These are phyloP conservation scores for Atherinomorus stipes DNA, from an alignment of 2,113 vertebrate genomes.

Conservation along the genomic window DNA sequence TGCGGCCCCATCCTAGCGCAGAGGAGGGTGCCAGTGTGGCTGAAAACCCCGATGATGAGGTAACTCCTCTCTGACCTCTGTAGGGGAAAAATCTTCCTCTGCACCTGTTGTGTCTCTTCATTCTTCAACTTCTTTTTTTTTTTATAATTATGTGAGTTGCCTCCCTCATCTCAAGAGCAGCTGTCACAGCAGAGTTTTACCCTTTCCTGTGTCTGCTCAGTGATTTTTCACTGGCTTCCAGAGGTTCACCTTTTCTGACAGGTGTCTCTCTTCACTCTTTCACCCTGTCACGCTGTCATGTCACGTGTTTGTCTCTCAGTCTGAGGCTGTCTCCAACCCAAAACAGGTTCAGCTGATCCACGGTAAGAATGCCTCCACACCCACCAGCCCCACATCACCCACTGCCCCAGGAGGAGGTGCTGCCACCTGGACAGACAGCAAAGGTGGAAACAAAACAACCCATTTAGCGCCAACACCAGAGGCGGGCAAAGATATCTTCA, in stretches of 20 bases:
- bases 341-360: conserved; percentile 92
- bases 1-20: conserved; percentile 81
- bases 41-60: conserved; percentile 94
- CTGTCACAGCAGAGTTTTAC: background rate
- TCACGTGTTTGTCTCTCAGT: conserved; percentile 71
- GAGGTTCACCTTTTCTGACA: conserved; percentile 39
- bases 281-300: conserved; percentile 37
- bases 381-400: conserved; percentile 88
- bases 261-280: conserved; percentile 54
- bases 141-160: background rate
- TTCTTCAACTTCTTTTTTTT: background rate
- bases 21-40: conserved; percentile 87
- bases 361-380: conserved; percentile 86
- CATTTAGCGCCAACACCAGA: conserved; percentile 83
- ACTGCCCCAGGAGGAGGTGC: conserved; percentile 83
- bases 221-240: conserved; percentile 14
- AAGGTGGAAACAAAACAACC: conserved; percentile 81
- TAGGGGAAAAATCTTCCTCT: background rate
- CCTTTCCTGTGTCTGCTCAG: conserved; percentile 1
- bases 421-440: conserved; percentile 86
- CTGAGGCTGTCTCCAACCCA: conserved; percentile 74
- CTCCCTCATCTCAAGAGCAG: background rate
- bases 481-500: conserved; percentile 92
- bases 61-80: conserved; percentile 53
- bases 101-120: background rate